These are phyloP conservation scores for Amazona finschi DNA, from an alignment of 2,797 vertebrate species.

Conservation along the genomic window DNA sequence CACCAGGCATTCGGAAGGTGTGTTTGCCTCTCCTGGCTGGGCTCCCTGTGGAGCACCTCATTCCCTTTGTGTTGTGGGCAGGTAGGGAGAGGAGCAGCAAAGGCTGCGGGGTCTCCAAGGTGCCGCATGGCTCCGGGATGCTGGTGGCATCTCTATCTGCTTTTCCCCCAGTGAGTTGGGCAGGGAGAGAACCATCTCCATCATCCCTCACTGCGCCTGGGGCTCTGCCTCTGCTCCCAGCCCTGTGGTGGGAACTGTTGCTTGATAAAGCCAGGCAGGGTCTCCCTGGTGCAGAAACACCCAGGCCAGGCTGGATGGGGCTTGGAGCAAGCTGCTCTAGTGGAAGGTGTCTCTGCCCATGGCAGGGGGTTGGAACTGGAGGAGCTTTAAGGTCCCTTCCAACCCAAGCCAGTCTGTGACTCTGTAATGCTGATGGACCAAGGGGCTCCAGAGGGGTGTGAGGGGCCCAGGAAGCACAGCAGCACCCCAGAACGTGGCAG, in stretches of 20 bases:
- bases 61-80: neutral
- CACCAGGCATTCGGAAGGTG: accelerated
- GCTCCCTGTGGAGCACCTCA: accelerated
- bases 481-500: accelerated
- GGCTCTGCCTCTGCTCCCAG: accelerated
- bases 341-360: neutral
- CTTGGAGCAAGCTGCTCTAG: neutral
- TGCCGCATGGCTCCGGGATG: accelerated
- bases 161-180: accelerated
- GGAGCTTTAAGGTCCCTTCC: neutral
- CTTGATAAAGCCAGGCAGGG: neutral
- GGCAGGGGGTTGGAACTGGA: neutral
- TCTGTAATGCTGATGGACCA: neutral
- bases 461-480: accelerated
- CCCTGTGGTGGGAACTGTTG: neutral
- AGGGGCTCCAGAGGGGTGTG: neutral
- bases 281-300: neutral
- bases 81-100: neutral
- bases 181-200: accelerated
- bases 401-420: neutral
- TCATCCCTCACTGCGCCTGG: accelerated
- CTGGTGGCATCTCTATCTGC: neutral
- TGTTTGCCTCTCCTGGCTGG: neutral
- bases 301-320: neutral
- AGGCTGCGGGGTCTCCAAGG: neutral